phyloP scores from a whole-genome alignment of 2,888 invertebrate species.

The Drosophila anomalata region DNA sequence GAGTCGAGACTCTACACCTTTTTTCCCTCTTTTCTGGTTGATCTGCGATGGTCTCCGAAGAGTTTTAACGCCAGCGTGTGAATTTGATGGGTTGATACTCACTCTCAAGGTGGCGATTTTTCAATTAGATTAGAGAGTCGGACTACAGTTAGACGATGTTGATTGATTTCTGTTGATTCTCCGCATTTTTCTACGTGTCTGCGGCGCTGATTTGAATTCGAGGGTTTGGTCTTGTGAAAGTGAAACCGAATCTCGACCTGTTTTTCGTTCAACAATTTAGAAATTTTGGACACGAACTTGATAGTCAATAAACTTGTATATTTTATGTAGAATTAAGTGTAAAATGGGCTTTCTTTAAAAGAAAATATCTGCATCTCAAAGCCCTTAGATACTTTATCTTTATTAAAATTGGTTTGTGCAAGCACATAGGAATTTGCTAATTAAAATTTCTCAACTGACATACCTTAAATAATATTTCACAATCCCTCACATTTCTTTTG shows the following conservation, averaged over 20 bases:
- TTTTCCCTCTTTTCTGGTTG: background rate
- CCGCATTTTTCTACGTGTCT: background rate
- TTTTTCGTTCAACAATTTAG: slow-evolving; percentile 29
- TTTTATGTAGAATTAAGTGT: background rate
- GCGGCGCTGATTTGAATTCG: slow-evolving; percentile 18
- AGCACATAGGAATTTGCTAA: background rate
- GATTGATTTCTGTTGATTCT: slow-evolving; percentile 39
- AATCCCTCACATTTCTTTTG: slow-evolving; percentile 16
- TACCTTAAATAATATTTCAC: slow-evolving; percentile 9
- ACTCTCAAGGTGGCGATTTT: slow-evolving; percentile 30
- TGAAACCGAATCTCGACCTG: slow-evolving; percentile 38
- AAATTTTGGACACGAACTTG: slow-evolving; percentile 16
- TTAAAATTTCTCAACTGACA: background rate
- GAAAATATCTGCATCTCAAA: background rate
- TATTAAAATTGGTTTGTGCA: background rate
- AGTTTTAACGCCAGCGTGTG: slow-evolving; percentile 64
- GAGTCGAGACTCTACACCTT: slow-evolving; percentile 22
- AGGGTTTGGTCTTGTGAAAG: slow-evolving; percentile 40
- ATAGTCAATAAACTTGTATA: background rate
- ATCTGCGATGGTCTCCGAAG: slow-evolving; percentile 3
- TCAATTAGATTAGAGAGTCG: slow-evolving; percentile 37
- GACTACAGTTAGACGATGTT: slow-evolving; percentile 10
- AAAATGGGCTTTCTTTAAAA: too few species aligned
- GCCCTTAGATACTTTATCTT: background rate
- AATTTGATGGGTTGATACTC: slow-evolving; percentile 54